Percentiles rank a stretch among this genome's conserved stretches.
Evolutionary conservation across 2,888 invertebrate species (phyloP).

Genomic region (Phyllotreta striolata): DNA sequence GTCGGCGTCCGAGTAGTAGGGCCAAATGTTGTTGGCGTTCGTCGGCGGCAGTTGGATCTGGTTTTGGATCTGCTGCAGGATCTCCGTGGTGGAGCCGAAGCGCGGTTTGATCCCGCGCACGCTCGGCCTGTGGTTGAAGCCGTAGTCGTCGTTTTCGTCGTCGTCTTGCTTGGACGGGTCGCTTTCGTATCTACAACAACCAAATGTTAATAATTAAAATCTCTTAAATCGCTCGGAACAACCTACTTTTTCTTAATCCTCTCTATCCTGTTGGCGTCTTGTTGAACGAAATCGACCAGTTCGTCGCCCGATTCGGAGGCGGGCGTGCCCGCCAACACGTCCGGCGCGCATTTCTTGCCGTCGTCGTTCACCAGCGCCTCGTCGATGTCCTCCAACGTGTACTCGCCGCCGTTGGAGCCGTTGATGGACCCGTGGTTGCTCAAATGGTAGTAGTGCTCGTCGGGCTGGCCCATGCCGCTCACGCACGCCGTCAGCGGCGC

Average conservation of each 20-base stretch:
- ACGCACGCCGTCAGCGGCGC: constrained; percentile 83
- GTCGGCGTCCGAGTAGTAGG: constrained; percentile 69
- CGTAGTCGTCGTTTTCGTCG: constrained; percentile 88
- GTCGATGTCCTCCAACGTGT: constrained; percentile 72
- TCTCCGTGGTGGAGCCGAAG: constrained; percentile 81
- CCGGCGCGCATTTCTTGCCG: constrained; percentile 71
- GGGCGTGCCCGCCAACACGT: constrained; percentile 81
- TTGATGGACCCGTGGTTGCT: constrained; percentile 61
- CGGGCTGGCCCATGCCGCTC: constrained; percentile 62
- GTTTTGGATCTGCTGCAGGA: constrained; percentile 81
- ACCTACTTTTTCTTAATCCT: constrained; percentile 75
- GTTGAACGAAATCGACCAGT: constrained; percentile 83
- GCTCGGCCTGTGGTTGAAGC: constrained; percentile 87
- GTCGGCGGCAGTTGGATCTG: constrained; percentile 67
- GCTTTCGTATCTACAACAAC: constrained; percentile 32
- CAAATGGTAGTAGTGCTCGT: constrained; percentile 69
- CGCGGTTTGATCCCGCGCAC: constrained; percentile 90
- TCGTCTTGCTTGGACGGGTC: constrained; percentile 60
- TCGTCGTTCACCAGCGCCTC: constrained; percentile 65
- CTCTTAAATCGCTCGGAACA: too few relatives aligned
- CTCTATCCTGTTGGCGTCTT: constrained; percentile 83
- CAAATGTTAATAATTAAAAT: neutral
- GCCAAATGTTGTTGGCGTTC: constrained; percentile 67
- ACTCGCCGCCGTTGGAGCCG: constrained; percentile 72
- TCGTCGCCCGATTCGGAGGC: constrained; percentile 71